These are phyloP conservation scores for Heterodera schachtii DNA, from an alignment of 1,140 invertebrate genomes.

Conservation along the genomic window DNA sequence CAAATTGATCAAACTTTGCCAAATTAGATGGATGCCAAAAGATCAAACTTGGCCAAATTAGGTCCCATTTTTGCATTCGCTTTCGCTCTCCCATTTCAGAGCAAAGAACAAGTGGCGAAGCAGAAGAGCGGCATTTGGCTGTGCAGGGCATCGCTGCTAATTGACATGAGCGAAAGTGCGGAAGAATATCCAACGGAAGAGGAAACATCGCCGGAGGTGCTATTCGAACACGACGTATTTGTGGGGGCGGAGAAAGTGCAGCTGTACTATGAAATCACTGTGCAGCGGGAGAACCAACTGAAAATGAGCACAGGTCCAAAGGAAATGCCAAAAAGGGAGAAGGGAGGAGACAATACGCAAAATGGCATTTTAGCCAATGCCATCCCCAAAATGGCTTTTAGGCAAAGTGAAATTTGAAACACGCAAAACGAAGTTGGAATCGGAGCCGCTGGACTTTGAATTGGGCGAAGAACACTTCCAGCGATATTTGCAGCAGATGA, in stretches of 20 bases:
- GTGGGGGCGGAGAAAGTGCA: conserved; percentile 36
- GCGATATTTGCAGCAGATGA: not conserved
- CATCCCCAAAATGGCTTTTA: not conserved
- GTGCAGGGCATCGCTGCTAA: not conserved
- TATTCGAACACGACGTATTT: conserved; percentile 47
- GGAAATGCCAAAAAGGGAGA: not conserved
- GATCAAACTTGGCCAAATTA: too few species aligned
- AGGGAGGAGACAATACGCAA: not conserved
- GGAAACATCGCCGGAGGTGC: conserved; percentile 41
- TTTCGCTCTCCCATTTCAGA: too few species aligned
- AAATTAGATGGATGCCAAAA: too few species aligned
- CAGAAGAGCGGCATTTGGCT: not conserved
- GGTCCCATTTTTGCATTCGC: too few species aligned
- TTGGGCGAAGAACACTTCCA: conserved; percentile 11
- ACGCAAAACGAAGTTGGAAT: not conserved
- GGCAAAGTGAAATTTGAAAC: conserved; percentile 30
- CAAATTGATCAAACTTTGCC: too few species aligned
- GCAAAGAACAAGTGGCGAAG: too few species aligned
- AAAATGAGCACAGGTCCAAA: conserved; percentile 11
- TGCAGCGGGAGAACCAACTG: conserved; percentile 22
- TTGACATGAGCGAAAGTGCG: not conserved
- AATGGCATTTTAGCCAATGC: too few species aligned
- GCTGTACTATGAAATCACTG: conserved; percentile 21
- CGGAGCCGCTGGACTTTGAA: conserved; percentile 25
- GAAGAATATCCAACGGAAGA: conserved; percentile 35